Base-by-base conservation (phyloP, 1,140 invertebrate genomes). In the Littorina saxatilis region DNA sequence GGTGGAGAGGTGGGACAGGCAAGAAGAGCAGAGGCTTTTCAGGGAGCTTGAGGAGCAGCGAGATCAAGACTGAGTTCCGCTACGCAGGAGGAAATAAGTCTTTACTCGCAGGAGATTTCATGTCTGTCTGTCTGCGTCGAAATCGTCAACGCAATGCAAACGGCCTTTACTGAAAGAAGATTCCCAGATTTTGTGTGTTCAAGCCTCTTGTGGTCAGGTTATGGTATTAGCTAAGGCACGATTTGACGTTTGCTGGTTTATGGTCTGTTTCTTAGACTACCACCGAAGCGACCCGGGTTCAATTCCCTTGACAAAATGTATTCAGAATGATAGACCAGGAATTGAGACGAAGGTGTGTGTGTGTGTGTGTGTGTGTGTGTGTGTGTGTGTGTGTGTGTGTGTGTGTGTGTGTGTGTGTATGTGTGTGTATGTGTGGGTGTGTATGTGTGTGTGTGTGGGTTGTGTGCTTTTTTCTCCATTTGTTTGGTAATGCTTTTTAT, bases 301-400 rank as follows among this genome's bases (percentile, higher is more conserved):
- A 20, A 58, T 58, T 11, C 5, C 7, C 4, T 11, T 63, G 27
- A 32, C 9, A 32, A 32, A 3, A 1, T 63, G 27, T 63, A 32
- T 63, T 27, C 35, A 32, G 29, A n/a, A n/a, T n/a, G n/a, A n/a
- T n/a, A n/a, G n/a, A n/a, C n/a, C n/a, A n/a, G n/a, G 61, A 32
- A 17, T n/a, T n/a, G n/a, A n/a, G n/a, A n/a, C n/a, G n/a, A n/a
- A n/a, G n/a, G n/a, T n/a, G n/a, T n/a, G n/a, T 63, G 61, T 63
- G 27, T 63, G 61, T 63, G 27, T 63, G 61, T 63, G 27, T 63
- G 61, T 63, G 27, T 63, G 61, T 63, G 27, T 63, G 29, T 35
- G 17, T 63, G 61, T 35, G 17, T 63, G 61, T 35, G 17, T 63
- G 61, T 35, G 5, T 35, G 5, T 35, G 35, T 9, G 61, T 32